Percentiles rank a stretch among this genome's conserved stretches.
These are phyloP conservation scores for Oncorhynchus masou DNA, from an alignment of 2,113 vertebrate species.

Conservation along the genomic window DNA sequence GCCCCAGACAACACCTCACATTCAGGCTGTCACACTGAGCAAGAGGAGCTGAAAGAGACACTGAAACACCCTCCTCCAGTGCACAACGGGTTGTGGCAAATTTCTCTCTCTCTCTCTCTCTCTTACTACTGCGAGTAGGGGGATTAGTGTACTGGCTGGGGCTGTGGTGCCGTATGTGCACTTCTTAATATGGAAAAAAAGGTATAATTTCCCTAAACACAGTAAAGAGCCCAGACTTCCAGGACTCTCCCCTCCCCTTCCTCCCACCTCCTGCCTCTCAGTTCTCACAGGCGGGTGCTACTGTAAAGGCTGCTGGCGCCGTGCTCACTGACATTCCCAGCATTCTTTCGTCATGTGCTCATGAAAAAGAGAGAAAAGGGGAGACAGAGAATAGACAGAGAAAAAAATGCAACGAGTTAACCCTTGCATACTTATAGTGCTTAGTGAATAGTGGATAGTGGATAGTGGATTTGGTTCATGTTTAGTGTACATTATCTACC, in stretches of 20 bases:
- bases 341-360: constrained; percentile 57
- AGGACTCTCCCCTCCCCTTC: neutral
- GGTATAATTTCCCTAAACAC: constrained; percentile 49
- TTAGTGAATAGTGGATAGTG: neutral
- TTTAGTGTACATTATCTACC: no score
- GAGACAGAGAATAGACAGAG: constrained; percentile 11
- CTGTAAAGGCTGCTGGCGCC: constrained; percentile 42
- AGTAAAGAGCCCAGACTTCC: constrained; percentile 20
- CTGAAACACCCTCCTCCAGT: neutral
- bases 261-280: constrained; percentile 4
- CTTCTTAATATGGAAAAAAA: constrained; percentile 58
- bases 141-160: constrained; percentile 16
- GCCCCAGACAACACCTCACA: no score
- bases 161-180: constrained; percentile 16
- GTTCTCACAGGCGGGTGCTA: constrained; percentile 51
- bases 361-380: constrained; percentile 27
- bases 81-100: neutral
- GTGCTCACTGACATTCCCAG: constrained; percentile 49
- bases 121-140: neutral
- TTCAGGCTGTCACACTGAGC: no score
- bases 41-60: neutral
- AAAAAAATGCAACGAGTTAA: constrained; percentile 25
- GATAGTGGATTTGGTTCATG: neutral
- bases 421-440: constrained; percentile 7
- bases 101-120: constrained; percentile 1